Evolutionary conservation across 2,797 vertebrate species (phyloP), one percentile per base, ranked within the genome.

Genomic region (Acomys russatus): DNA sequence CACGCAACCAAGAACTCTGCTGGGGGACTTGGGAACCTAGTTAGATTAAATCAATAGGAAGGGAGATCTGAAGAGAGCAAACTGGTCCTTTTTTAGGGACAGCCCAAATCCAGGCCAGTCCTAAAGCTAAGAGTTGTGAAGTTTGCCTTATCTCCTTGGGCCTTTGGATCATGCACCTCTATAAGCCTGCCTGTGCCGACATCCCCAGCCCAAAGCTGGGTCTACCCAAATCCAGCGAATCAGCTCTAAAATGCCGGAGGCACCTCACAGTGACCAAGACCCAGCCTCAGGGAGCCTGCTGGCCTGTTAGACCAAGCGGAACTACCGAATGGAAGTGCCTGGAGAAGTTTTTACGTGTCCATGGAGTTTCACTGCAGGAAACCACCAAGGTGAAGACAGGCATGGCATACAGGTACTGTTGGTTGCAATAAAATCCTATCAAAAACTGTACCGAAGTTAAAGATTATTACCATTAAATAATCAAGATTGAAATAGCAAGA

Each of bases 321-420:
- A 94, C 96, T 6, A 14, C 76, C 0, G 99, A 99, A 96, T 97
- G 99, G 71, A 99, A 99, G 92, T 97, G 98, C 70, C 98, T 99
- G 98, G 99, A 99, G 97, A 99, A 98, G 97, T 99, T 99, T 97
- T 98, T 99, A 90, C 98, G 98, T 79, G 98, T 98, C 38, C 99
- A 99, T n/a, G 98, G 99, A 10, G 49, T 99, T 97, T 99, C 99
- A 0, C 97, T 99, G 97, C 99, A 99, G 0, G 99, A 99, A 91
- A 99, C 99, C 0, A 98, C 99, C 94, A 98, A 97, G 94, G 98
- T 98, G 25, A 96, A 98, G 97, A 99, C 99, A 0, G 99, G 99
- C 49, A 99, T 99, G 98, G 44, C 83, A 5, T 99, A 99, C 98
- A 99, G 99, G 98, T 99, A 98, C 87, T 59, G 28, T n/a, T 23